Base-by-base conservation (phyloP, 2,888 invertebrate species). In the Lordiphosa andalusiaca region DNA sequence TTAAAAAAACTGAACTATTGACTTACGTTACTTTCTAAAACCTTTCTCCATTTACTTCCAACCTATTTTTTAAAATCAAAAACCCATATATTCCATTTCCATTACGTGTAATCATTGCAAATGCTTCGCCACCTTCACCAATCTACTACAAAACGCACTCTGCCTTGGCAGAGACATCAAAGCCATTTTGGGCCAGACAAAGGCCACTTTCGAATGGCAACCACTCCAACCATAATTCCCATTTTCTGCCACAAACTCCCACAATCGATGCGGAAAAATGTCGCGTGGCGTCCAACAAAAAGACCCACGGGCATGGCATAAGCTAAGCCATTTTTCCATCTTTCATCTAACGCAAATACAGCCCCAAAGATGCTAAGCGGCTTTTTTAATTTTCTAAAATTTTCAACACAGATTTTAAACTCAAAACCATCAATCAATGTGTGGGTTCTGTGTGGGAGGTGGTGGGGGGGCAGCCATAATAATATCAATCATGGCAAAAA, bases 331-430 rank as follows among this genome's bases (percentile, higher is more conserved):
- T 12, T 62, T 51, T 54, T 51, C 56, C 55, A 55, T 50, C 56
- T 75, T 37, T 50, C 50, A 52, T 59, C 44, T 48, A 70, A 60
- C 62, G 74, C 82, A 84, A 73, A 77, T 84, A 68, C 42, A 39
- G 46, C 12, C n/a, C 52, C 21, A 54, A 49, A 41, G 55, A 58
- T 36, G 62, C 58, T 75, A 85, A 81, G 84, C 85, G 53, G 71
- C 67, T 81, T 81, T 77, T 81, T 80, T 83, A 84, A 83, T 83
- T 83, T 83, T 66, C 56, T 53, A 78, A 78, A 82, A 84, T 44
- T 67, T 35, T 50, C 59, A 65, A 68, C 55, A 76, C 57, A 81
- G 41, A 49, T 44, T 56, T 65, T 44, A n/a, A 77, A 71, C 35
- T 41, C 40, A 39, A 39, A 49, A 47, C 57, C 75, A 75, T 71